Evolutionary conservation across 92 coral and sea anemone genomes (phyloP), one percentile per base, ranked within the genome.

Genomic region (Palythoa grandiflora): DNA sequence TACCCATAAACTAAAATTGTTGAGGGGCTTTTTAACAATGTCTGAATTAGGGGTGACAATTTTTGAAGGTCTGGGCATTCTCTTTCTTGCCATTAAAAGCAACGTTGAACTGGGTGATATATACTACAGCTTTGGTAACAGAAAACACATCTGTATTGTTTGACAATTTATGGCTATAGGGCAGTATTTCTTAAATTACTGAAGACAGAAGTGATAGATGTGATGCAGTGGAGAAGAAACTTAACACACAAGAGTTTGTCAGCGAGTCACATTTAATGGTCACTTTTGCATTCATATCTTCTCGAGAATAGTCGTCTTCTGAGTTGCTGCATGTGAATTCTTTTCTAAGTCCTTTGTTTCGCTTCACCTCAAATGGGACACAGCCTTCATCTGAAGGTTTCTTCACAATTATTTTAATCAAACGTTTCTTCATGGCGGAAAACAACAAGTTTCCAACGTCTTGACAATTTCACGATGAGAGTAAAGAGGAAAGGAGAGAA

Each of bases 1-100:
- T 57, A 68, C 47, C 21, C 60, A 81, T 71, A 81, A 1, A 9
- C 73, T 81, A 81, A 81, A 15, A 66, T 65, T 51, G 55, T 66
- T 36, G 55, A 21, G 75, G 86, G 73, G 75, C 63, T 81, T 12
- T 47, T 61, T 9, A 52, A 44, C 51, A 47, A 15, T 63, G 39
- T 80, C 38, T 63, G 36, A 80, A 63, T 17, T 60, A 50, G 3
- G 73, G 85, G 50, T 36, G 37, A 44, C 6, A 14, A 38, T 16
- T 61, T 44, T 52, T 81, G 36, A 38, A 20, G 57, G 14, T 13
- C 10, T 19, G 75, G 36, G 10, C n/a, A 5, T 59, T 40, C 35
- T 57, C 51, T 39, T 79, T 6, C 9, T 38, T 78, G n/a, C 20
- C 20, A 57, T 15, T 35, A 21, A 21, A 78, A 14, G 51, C 71